Evolutionary conservation across 2,888 invertebrate species (phyloP), one percentile per base, ranked within the genome.

Genomic region (Ctenicera cuprea): DNA sequence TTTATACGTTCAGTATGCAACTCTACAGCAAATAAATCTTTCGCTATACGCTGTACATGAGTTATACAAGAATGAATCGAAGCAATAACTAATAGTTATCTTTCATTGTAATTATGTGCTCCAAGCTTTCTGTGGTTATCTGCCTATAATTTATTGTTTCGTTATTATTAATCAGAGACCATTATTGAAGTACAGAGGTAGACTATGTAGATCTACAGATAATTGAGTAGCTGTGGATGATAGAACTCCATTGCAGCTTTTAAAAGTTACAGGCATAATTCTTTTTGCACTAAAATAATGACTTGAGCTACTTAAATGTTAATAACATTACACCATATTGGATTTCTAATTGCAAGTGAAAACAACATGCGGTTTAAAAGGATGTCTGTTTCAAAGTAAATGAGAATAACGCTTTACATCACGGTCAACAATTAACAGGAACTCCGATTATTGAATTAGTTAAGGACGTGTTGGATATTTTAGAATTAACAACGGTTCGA

Each of bases 91-190:
- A 22, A 22, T 50, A 50, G 0, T 22, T 2, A 8, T 22, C 22
- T 11, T 57, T 57, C 33, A 37, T 18, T n/a, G 9, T 30, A 57
- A 57, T 57, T 57, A 50, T 50, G 50, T 37, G 57, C 57, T 37
- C 9, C 33, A 16, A 57, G 57, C 33, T 12, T 9, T 16, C 3
- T 8, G 11, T 57, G n/a, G 57, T 57, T 54, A 57, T 57, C 57
- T 26, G 7, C 30, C 8, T 8, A 16, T 57, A 57, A 57, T 14
- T 33, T 57, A 33, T 57, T 18, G 33, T 33, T 57, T 14, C 26
- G 7, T 37, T 33, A 37, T 37, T 57, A 57, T 57, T 33, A 57
- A 57, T 57, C 57, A 33, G 14, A 57, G 16, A 30, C 33, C 30
- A 57, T 57, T 57, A 57, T 57, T 57, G 11, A 57, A 18, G 5